Evolutionary conservation across 35 echinoderm and acorn worm genomes (phyloP).

Genomic region (Apostichopus japonicus): DNA sequence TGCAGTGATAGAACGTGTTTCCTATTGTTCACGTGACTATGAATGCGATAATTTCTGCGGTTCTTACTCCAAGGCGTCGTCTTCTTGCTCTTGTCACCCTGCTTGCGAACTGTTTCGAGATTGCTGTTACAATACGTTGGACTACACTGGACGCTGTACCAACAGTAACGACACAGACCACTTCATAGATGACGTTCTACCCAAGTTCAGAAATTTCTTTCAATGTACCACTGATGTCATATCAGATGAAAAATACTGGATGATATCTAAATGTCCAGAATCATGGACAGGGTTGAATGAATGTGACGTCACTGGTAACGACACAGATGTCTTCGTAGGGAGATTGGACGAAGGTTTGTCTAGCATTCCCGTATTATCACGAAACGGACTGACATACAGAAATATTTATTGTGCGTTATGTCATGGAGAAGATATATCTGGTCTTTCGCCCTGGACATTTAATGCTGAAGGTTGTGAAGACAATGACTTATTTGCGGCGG

Average conservation of each 20-base stretch:
- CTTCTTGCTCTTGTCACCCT: constrained; percentile 30
- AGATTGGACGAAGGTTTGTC: constrained; percentile 13
- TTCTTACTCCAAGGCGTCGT: not conserved
- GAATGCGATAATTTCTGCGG: no score
- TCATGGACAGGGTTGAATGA: constrained; percentile 27
- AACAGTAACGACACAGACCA: not conserved
- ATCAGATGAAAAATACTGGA: constrained; percentile 27
- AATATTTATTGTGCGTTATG: constrained; percentile 49
- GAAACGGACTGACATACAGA: constrained; percentile 14
- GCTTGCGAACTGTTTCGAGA: constrained; percentile 27
- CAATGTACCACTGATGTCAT: constrained; percentile 42
- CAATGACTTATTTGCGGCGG: not conserved
- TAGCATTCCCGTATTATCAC: constrained; percentile 4
- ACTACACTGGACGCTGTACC: not conserved
- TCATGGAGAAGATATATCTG: not conserved
- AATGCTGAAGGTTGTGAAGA: constrained; percentile 1
- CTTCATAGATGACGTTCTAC: not conserved
- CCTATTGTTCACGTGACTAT: no score
- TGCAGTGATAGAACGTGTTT: no score
- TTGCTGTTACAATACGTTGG: constrained; percentile 21
- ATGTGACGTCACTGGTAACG: constrained; percentile 14
- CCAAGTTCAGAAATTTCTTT: not conserved
- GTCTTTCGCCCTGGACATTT: not conserved
- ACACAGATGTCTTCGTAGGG: not conserved
- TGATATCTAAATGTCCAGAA: constrained; percentile 34